These are phyloP conservation scores for Burhinus bistriatus DNA, from an alignment of 2,113 vertebrate genomes.

Conservation along the genomic window DNA sequence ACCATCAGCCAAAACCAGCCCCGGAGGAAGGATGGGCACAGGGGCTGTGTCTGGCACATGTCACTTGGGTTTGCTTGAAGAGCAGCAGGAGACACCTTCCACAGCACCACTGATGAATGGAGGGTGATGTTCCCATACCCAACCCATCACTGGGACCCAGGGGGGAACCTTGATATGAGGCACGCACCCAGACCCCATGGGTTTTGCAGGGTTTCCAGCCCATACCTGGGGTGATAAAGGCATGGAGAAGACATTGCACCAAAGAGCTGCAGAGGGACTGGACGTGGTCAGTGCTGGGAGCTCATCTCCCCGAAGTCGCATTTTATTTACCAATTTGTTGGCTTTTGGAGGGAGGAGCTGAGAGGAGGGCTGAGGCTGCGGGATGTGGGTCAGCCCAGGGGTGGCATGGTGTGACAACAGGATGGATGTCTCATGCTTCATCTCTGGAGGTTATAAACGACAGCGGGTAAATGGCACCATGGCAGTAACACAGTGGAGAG, in stretches of 20 bases:
- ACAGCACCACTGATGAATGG: accelerated
- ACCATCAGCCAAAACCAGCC: background rate
- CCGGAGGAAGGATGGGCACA: accelerated
- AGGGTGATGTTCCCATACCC: background rate
- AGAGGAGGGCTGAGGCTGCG: background rate
- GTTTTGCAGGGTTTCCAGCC: background rate
- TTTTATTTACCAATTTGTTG: background rate
- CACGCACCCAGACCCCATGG: accelerated
- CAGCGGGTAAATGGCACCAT: accelerated
- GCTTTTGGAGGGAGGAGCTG: background rate
- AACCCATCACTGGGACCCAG: accelerated
- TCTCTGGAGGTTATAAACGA: accelerated
- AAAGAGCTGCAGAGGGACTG: background rate
- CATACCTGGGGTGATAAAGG: accelerated
- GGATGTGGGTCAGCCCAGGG: background rate
- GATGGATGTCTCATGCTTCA: background rate
- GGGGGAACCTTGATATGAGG: background rate
- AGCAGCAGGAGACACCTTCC: background rate
- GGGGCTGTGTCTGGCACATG: accelerated
- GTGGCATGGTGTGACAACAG: background rate
- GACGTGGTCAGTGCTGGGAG: accelerated
- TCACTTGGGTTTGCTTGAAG: background rate
- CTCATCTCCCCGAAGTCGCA: accelerated
- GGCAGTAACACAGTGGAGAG: accelerated
- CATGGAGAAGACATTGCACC: accelerated